Evolutionary conservation across 2,888 invertebrate species (phyloP), one percentile per base, ranked within the genome.

Genomic region (Temnothorax ravouxi): DNA sequence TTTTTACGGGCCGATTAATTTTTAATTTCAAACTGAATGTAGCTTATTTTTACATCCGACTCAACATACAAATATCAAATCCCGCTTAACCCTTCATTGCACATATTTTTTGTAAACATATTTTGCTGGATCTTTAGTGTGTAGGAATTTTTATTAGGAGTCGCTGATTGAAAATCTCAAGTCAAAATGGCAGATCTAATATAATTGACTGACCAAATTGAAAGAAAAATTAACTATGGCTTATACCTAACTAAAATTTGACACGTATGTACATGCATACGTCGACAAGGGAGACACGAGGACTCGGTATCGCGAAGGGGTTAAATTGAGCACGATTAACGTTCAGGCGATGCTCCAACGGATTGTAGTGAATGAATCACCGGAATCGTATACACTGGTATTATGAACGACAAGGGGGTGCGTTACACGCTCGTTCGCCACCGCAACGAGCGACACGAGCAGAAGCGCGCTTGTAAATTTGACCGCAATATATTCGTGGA

Each of bases 401-500:
- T 86, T 86, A 86, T 84, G 74, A 86, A 69, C 85, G 75, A 72
- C 74, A 80, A 64, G 72, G 56, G 77, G 52, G 18, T 50, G 29
- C 62, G 52, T 81, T 81, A 81, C 81, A 81, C 52, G 75, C 52
- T 83, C 77, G 56, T 83, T 77, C 61, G 61, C 75, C 21, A 64
- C 54, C 52, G 62, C 76, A 54, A 80, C 79, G 44, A 80, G 79
- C 69, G 75, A 85, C 83, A 66, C 56, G 56, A 50, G 74, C 79
- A 21, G 29, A 64, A 38, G 56, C 62, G 61, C 25, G 84, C 85
- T 84, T 84, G 85, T 86, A 84, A 85, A 85, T 85, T 85, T 84
- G 80, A 80, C 85, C 85, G 84, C 85, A 44, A 80, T 86, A 80
- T 84, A 84, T 84, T 86, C 85, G 79, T 18, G 80, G 84, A 64